Percentiles rank a stretch among this genome's conserved stretches.
Conservation (phyloP, 1,140 invertebrate genomes). For the Pseudomyrmex flavicornis region DNA sequence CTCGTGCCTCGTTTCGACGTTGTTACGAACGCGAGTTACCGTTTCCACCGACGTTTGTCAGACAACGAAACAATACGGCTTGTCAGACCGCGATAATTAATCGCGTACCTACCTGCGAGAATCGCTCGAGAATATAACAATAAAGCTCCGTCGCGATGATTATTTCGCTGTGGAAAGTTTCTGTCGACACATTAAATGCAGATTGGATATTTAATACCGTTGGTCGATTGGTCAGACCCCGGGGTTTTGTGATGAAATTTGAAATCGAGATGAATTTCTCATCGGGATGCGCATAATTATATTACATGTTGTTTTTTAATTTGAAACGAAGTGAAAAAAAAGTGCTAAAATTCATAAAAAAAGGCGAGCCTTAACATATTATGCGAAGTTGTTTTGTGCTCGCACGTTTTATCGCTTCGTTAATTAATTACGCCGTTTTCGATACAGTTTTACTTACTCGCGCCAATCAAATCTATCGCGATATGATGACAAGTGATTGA, state of each 20-base stretch:
- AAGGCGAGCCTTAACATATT: not conserved
- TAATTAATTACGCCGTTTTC: conserved; percentile 10
- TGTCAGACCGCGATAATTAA: conserved; percentile 63
- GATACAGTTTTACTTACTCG: conserved; percentile 6
- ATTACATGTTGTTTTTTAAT: not conserved
- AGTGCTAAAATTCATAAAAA: not conserved
- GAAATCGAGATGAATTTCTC: not conserved
- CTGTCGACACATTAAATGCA: not conserved
- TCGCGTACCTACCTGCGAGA: not conserved
- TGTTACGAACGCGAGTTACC: conserved; percentile 50
- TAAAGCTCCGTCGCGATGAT: conserved; percentile 32
- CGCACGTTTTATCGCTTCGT: not conserved
- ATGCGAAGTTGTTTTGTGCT: not conserved
- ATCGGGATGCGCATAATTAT: too few relatives aligned
- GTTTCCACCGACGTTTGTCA: conserved; percentile 41
- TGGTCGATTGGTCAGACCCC: not conserved
- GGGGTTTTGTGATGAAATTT: not conserved
- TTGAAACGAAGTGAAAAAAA: not conserved
- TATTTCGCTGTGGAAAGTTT: conserved; percentile 25
- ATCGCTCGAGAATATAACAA: conserved; percentile 17
- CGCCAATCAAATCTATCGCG: not conserved
- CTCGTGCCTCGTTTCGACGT: conserved; percentile 44
- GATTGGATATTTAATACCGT: conserved; percentile 22
- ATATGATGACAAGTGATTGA: conserved; percentile 33
- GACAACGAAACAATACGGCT: conserved; percentile 62